Percentiles rank a stretch among this genome's conserved stretches.
Evolutionary conservation across 2,113 vertebrate species (phyloP).

Genomic region (Odontesthes bonariensis): DNA sequence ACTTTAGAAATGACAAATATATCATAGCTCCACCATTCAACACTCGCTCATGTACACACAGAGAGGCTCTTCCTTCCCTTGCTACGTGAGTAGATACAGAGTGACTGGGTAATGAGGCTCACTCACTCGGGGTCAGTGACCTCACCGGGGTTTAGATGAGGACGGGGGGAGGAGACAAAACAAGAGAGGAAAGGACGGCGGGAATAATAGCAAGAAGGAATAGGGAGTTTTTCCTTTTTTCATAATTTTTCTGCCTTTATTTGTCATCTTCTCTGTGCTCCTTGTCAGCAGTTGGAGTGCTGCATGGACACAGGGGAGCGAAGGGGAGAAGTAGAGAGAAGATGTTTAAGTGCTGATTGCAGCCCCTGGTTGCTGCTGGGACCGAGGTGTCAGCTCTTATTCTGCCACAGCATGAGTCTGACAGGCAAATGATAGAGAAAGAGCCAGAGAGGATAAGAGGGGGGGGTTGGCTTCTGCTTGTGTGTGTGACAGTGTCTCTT

Average conservation of each 20-base stretch:
- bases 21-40: constrained; percentile 42
- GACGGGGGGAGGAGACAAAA: constrained; percentile 25
- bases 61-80: constrained; percentile 4
- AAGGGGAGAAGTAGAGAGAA: constrained; percentile 42
- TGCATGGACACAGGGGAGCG: constrained; percentile 34
- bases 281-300: constrained; percentile 65
- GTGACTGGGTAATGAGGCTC: constrained; percentile 78
- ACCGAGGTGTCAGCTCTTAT: constrained; percentile 72
- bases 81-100: constrained; percentile 57
- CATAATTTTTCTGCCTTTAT: constrained; percentile 55
- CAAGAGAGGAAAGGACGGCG: constrained; percentile 19
- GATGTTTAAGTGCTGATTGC: constrained; percentile 77
- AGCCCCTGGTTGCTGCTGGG: constrained; percentile 73
- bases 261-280: constrained; percentile 65
- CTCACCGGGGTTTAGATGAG: constrained; percentile 48
- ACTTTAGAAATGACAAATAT: constrained; percentile 69
- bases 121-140: constrained; percentile 69
- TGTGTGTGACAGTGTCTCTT: constrained; percentile 37
- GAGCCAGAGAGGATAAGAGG: constrained; percentile 30
- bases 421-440: constrained; percentile 74
- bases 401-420: constrained; percentile 65
- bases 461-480: background rate
- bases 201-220: constrained; percentile 36
- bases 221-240: constrained; percentile 16
- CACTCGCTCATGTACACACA: constrained; percentile 14